A percentile compares a stretch with the other conserved stretches of the same genome.
These are phyloP conservation scores for Neocrepidodera transversa DNA, from an alignment of 2,888 invertebrate species.

Conservation along the genomic window DNA sequence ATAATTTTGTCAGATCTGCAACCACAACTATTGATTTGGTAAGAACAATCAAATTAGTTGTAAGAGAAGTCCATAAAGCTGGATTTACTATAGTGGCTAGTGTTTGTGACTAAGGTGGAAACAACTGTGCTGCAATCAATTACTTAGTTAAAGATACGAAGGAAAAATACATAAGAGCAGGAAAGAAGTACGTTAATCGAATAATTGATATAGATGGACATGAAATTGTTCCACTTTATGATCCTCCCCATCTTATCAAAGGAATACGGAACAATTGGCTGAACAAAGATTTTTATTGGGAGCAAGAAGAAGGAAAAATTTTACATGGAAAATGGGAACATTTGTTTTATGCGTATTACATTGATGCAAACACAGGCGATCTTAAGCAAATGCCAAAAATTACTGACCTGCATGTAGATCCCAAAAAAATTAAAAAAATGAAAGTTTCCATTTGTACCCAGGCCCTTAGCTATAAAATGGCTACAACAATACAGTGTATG, in stretches of 20 bases:
- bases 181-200: neutral
- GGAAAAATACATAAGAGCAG: neutral
- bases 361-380: conserved; percentile 25
- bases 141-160: conserved; percentile 13
- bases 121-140: conserved; percentile 35
- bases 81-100: conserved; percentile 37
- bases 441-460: conserved; percentile 34
- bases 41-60: conserved; percentile 10
- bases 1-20: conserved; percentile 28
- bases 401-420: conserved; percentile 29
- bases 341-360: conserved; percentile 25
- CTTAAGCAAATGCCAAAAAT: conserved; percentile 26
- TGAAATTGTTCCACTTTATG: conserved; percentile 19
- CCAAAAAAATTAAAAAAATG: conserved; percentile 32
- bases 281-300: neutral
- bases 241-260: conserved; percentile 9
- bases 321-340: conserved; percentile 12
- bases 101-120: conserved; percentile 40
- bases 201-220: conserved; percentile 1
- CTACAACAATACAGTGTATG: conserved; percentile 4
- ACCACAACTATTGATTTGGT: conserved; percentile 19
- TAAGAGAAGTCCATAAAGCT: conserved; percentile 15
- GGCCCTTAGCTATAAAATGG: conserved; percentile 12
- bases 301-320: neutral
- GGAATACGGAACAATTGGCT: conserved; percentile 17